Conservation (phyloP, 2,113 vertebrate genomes). For the Tachycineta bicolor region DNA sequence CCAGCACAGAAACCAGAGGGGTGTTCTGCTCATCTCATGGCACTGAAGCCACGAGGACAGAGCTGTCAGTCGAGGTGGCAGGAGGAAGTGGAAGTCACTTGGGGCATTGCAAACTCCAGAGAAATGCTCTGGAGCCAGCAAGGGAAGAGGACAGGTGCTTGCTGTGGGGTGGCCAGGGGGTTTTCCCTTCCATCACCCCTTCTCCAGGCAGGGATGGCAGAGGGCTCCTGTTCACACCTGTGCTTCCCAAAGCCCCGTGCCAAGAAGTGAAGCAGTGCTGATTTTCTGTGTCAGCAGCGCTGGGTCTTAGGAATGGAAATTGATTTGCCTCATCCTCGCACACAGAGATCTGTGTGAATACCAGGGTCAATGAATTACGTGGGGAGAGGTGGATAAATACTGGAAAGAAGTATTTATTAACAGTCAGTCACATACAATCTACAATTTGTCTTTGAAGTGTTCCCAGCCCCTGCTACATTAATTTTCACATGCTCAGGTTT, state of each 20-base stretch:
- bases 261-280: background rate
- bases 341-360: background rate
- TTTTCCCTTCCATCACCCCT: background rate
- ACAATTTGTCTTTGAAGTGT: slow-evolving; percentile 43
- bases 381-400: slow-evolving; percentile 31
- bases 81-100: background rate
- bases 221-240: background rate
- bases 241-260: background rate
- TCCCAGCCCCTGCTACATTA: background rate
- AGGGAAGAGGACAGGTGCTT: rapidly evolving
- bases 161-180: rapidly evolving
- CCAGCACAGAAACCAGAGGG: background rate
- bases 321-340: slow-evolving; percentile 9
- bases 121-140: background rate
- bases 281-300: background rate
- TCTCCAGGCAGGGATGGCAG: background rate
- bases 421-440: slow-evolving; percentile 24
- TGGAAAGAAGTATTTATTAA: slow-evolving; percentile 38
- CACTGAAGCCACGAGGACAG: background rate
- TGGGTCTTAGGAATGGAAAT: slow-evolving; percentile 37
- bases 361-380: slow-evolving; percentile 34
- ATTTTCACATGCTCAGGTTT: slow-evolving; percentile 37
- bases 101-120: background rate
- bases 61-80: background rate
- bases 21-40: background rate